A percentile compares a stretch with the other conserved stretches of the same genome.
phyloP scores from a whole-genome alignment of 2,797 vertebrate genomes.

The Pterois miles region DNA sequence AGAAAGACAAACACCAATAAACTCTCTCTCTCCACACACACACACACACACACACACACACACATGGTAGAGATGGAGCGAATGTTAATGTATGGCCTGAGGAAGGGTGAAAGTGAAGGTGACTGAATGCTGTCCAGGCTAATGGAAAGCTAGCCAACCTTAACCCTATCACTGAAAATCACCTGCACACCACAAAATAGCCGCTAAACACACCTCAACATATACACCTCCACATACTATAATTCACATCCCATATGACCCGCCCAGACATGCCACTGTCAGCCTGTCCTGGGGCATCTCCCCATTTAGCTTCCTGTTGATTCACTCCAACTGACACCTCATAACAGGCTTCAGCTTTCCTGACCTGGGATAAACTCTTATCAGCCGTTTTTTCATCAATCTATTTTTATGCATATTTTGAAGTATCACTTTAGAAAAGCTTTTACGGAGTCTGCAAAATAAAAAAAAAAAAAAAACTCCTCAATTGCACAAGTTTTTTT shows the following conservation, averaged over 20 bases:
- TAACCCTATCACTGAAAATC: constrained; percentile 68
- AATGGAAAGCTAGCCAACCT: constrained; percentile 73
- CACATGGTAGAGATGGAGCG: constrained; percentile 28
- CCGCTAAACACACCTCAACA: constrained; percentile 45
- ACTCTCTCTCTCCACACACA: constrained; percentile 22
- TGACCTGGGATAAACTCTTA: neutral
- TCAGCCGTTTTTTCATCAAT: too few relatives aligned
- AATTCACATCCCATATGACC: constrained; percentile 33
- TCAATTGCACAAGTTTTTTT: too few relatives aligned
- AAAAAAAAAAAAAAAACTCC: too few relatives aligned
- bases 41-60: constrained; percentile 27
- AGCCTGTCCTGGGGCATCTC: constrained; percentile 9
- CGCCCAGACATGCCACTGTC: neutral
- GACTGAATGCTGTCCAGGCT: constrained; percentile 73
- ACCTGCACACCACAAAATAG: constrained; percentile 56
- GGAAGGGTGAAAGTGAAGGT: constrained; percentile 78
- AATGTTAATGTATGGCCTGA: constrained; percentile 74
- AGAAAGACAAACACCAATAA: constrained; percentile 28
- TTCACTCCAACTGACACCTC: neutral
- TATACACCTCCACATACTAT: constrained; percentile 17
- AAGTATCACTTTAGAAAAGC: too few relatives aligned
- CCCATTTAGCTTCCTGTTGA: constrained; percentile 20
- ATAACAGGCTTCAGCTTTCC: neutral
- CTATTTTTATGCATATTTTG: neutral
- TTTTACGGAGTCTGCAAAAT: too few relatives aligned